These are phyloP conservation scores for Micrastur ruficollis DNA, from an alignment of 2,797 vertebrate genomes.

Conservation along the genomic window DNA sequence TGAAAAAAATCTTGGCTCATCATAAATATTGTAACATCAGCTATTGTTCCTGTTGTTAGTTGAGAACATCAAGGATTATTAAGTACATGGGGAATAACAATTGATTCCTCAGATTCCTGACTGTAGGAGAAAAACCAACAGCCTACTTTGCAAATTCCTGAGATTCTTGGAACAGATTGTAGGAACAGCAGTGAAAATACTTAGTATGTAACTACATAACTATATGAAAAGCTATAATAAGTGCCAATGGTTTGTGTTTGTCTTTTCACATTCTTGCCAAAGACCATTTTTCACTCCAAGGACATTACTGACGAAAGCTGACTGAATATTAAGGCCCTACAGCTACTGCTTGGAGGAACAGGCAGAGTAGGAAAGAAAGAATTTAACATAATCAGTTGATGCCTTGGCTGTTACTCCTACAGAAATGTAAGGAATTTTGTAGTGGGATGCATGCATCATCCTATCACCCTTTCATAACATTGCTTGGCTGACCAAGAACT, in stretches of 20 bases:
- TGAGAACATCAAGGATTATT: conserved; percentile 16
- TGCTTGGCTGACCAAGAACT: neutral
- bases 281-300: conserved; percentile 44
- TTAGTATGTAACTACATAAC: neutral
- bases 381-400: neutral
- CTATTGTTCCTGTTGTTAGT: conserved; percentile 22
- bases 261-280: conserved; percentile 29
- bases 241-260: conserved; percentile 44
- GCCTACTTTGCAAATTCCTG: conserved; percentile 29
- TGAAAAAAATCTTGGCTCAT: neutral
- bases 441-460: conserved; percentile 7
- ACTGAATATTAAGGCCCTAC: conserved; percentile 13
- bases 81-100: conserved; percentile 18
- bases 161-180: conserved; percentile 45
- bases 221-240: conserved; percentile 19
- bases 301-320: conserved; percentile 30
- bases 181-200: conserved; percentile 45
- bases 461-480: neutral
- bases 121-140: neutral
- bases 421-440: conserved; percentile 34
- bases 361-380: neutral
- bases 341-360: neutral
- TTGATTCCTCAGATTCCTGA: conserved; percentile 31
- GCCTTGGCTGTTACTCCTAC: neutral
- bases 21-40: conserved; percentile 24